Base-by-base conservation (phyloP, 2,888 invertebrate species). In the Cheilosia urbana region DNA sequence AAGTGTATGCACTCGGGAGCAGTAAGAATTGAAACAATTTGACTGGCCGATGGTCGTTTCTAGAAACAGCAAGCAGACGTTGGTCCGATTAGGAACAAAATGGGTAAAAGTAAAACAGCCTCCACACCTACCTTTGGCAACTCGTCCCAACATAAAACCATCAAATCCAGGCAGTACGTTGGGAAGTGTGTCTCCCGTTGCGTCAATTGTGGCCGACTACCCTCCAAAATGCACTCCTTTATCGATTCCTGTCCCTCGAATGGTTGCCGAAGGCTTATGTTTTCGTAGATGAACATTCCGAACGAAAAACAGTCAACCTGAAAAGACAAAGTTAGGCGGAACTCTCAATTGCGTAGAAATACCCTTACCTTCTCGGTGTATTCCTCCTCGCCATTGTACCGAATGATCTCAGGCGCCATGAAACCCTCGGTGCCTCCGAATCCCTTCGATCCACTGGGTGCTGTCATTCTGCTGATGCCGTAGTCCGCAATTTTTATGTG, bases 381-480 rank as follows among this genome's bases (percentile, higher is more conserved):
- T 89, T 99, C 98, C 91, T 99, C 98, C 91, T 99, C 99, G 0
- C 99, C 99, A 91, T 99, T 99, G 92, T 98, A 98, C 60, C 98
- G 94, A 94, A 99, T 97, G 88, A 99, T 99, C 93, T 99, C 99
- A 0, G 99, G 99, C 2, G 99, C 99, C 97, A 99, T 99, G 92
- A 99, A 99, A 0, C 99, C 99, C 92, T 98, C 98, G 0, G 99
- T 99, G 2, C 99, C 99, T 0, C 99, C 99, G 93, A 99, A 99
- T 0, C 99, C 99, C 91, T 98, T 98, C 0, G 98, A 97, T 0
- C 98, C 98, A 1, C 97, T 97, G 0, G 98, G 97, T 9, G 98
- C 94, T 1, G 96, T 97, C 87, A 96, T 93, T 51, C 98, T 94
- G 89, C 98, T 98, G 79, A 98, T 98, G 63, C 97, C 99, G 92